Base-by-base conservation (phyloP, 2,888 invertebrate species). In the Drosophila anomalata region DNA sequence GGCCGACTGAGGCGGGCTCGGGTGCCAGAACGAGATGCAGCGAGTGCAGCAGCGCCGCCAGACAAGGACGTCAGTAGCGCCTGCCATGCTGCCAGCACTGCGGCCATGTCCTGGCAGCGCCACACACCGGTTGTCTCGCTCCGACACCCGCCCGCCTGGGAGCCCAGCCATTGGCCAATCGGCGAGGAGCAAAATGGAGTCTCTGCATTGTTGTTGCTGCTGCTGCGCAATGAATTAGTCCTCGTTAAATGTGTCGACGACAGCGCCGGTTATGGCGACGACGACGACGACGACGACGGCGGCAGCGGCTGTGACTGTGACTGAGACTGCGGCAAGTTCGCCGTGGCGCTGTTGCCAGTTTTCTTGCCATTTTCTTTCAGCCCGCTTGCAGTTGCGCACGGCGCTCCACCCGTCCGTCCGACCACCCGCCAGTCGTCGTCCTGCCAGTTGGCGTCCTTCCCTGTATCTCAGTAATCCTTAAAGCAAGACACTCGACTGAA, bases 171-270 rank as follows among this genome's bases (percentile, higher is more conserved):
- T 7, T 31, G 12, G 67, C 85, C 82, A 84, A 85, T 85, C 72
- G 54, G 57, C 63, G 29, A 0, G 11, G 14, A 61, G 24, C 73
- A 84, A 84, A 79, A 82, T 81, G 81, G 79, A 81, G 79, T 78
- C 69, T 65, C 8, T 58, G 44, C 29, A 51, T 47, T 61, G 73
- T 54, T 67, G 67, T 53, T 52, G 55, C 33, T 39, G 55, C 31
- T 61, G 58, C 46, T 65, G 75, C 89, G 89, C 88, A 89, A 89
- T 89, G 89, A 89, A 88, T 89, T 90, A 90, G 78, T 77, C 69
- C 70, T 73, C 74, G 88, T 89, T 89, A 89, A 89, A 89, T 82
- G 81, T 76, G 78, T 73, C 81, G 84, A 61, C 39, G 73, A 55
- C 54, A 53, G 73, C 55, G 14, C 33, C 47, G 70, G 12, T 14